Percentiles rank a stretch among this genome's conserved stretches.
Evolutionary conservation across 1,140 invertebrate species (phyloP).

Genomic region (Microplitis mediator): DNA sequence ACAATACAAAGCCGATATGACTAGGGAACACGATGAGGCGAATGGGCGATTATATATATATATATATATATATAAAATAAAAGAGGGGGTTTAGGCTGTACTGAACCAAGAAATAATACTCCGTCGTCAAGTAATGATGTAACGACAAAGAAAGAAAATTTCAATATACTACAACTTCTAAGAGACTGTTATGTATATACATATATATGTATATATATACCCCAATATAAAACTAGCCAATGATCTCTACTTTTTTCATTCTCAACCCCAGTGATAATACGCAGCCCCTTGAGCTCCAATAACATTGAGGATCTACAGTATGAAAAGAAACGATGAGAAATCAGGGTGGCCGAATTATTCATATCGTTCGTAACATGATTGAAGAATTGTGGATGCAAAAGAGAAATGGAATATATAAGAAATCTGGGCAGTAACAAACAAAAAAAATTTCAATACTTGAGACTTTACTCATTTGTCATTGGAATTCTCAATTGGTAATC

Average conservation of each 20-base stretch:
- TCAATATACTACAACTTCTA: constrained; percentile 3
- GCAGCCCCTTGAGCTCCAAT: neutral
- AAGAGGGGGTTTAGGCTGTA: neutral
- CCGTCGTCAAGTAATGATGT: constrained; percentile 24
- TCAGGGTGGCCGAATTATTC: constrained; percentile 16
- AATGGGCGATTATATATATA: neutral
- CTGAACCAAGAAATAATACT: constrained; percentile 31
- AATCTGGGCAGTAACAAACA: neutral
- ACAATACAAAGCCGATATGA: constrained; percentile 12
- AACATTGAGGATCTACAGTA: neutral
- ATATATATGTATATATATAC: neutral
- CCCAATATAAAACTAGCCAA: neutral
- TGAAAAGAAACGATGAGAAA: neutral
- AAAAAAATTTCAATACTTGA: neutral
- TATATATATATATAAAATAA: no score
- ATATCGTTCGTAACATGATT: constrained; percentile 1
- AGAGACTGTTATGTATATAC: neutral
- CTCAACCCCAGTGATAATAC: neutral
- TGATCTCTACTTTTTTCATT: constrained; percentile 5
- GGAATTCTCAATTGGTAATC: constrained; percentile 10
- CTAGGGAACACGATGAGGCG: neutral
- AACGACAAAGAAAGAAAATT: constrained; percentile 9
- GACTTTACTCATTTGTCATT: neutral
- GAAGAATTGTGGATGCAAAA: neutral
- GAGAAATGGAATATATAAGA: neutral